Base-by-base conservation (phyloP, 2,113 vertebrate genomes). In the Capreolus pygargus region DNA sequence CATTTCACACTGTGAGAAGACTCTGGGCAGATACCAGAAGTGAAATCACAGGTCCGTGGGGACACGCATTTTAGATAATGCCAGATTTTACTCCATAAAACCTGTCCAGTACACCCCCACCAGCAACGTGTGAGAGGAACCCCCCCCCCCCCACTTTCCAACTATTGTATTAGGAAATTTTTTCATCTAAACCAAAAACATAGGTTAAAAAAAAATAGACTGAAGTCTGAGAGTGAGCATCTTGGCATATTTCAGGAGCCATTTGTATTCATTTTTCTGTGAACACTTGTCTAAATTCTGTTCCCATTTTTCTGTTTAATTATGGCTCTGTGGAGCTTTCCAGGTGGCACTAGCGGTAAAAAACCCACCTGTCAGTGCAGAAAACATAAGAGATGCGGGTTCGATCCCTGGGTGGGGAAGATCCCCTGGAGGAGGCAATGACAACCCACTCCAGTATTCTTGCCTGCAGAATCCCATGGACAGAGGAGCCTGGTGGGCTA, bases 201-300 rank as follows among this genome's bases (percentile, higher is more conserved):
- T 25, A 25, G 60, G 50, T 23, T 16, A 57, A 94, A 82, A 52
- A n/a, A 50, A 82, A n/a, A 82, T 23, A 82, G 17, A 54, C 50
- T 14, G 14, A 82, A n/a, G 19, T 23, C 50, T 15, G 30, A 93
- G 27, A 39, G 14, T 33, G 5, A 67, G 15, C 15, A 52, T 58
- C 45, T 96, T 79, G 76, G 47, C 36, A 11, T 43, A 52, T 58
- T 84, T 89, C 55, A 55, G 54, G 50, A 86, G 79, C 15, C 52
- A 60, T 39, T 89, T 27, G 14, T 67, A 36, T 85, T 94, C 30
- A 7, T 79, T 86, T 90, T 70, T 70, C 33, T 79, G 28, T 52
- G 28, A 79, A 81, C 7, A 60, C 28, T 81, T 0, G 0, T 55
- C 64, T 85, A 84, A 94, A 85, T 92, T 57, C 13, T 85, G 13